phyloP scores from a whole-genome alignment of 2,113 vertebrate species.

The Sprattus sprattus region DNA sequence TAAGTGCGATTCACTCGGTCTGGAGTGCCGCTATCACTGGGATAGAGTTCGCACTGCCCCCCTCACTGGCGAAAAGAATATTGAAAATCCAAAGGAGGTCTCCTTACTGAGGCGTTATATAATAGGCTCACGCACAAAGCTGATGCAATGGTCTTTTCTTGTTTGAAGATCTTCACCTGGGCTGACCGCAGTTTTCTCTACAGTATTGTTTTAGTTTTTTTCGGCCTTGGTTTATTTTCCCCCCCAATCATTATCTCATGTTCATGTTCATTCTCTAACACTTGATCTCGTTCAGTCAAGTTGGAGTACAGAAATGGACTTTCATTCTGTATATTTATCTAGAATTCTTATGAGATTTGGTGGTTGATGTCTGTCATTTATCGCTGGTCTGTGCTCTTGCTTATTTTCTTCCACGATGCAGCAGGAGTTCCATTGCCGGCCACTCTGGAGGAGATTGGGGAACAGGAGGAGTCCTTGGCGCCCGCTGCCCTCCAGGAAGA shows the following conservation, averaged over 20 bases:
- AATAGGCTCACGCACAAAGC: slow-evolving; percentile 22
- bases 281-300: slow-evolving; percentile 1
- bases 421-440: background rate
- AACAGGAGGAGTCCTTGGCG: slow-evolving; percentile 78
- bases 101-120: slow-evolving; percentile 29
- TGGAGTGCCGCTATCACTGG: slow-evolving; percentile 19
- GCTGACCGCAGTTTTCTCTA: background rate
- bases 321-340: background rate
- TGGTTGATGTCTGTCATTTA: background rate
- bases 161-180: slow-evolving; percentile 14
- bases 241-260: background rate
- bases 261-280: background rate
- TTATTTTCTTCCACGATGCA: background rate
- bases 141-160: slow-evolving; percentile 25
- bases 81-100: slow-evolving; percentile 16
- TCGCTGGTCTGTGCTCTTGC: background rate
- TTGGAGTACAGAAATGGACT: background rate
- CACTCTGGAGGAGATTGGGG: slow-evolving; percentile 83
- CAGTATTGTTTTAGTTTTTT: background rate
- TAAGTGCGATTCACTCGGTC: slow-evolving; percentile 41
- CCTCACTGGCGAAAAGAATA: slow-evolving; percentile 28
- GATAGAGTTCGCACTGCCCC: background rate
- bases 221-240: background rate
- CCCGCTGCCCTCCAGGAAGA: slow-evolving; percentile 12
- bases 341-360: background rate